phyloP scores from a whole-genome alignment of 2,113 vertebrate species.

The Lipophrys pholis region DNA sequence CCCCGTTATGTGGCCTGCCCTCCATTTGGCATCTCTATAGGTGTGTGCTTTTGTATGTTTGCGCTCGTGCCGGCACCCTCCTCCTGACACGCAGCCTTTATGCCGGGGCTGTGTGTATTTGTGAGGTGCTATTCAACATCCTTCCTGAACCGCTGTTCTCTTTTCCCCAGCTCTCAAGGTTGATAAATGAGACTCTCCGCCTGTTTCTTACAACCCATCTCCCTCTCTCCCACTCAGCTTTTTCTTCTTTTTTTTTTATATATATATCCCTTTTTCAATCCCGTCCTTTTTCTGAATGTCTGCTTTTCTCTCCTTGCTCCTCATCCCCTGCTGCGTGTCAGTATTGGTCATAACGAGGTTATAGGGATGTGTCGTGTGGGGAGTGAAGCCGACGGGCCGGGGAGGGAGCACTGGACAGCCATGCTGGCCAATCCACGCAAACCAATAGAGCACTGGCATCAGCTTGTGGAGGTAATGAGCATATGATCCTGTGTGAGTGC shows the following conservation, averaged over 20 bases:
- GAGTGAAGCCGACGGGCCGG: constrained; percentile 88
- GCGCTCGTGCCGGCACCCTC: constrained; percentile 24
- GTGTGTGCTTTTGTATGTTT: constrained; percentile 62
- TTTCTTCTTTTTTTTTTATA: constrained; percentile 7
- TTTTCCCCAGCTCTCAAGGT: constrained; percentile 48
- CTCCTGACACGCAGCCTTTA: constrained; percentile 38
- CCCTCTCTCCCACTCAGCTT: constrained; percentile 20
- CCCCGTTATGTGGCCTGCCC: constrained; percentile 55
- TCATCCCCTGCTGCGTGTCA: constrained; percentile 55
- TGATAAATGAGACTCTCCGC: constrained; percentile 64
- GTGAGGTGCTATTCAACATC: constrained; percentile 56
- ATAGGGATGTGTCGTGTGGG: constrained; percentile 95
- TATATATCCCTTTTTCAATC: constrained; percentile 1
- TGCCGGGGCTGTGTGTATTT: constrained; percentile 38
- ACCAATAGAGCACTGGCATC: constrained; percentile 95
- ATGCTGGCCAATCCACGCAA: constrained; percentile 95
- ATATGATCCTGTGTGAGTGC: background rate
- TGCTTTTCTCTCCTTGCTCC: constrained; percentile 6
- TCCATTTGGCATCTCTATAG: constrained; percentile 64
- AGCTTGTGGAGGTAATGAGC: constrained; percentile 87
- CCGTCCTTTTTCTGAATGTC: background rate
- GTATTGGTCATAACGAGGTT: constrained; percentile 94
- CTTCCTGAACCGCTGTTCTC: constrained; percentile 35
- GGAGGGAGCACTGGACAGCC: constrained; percentile 93
- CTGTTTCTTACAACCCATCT: constrained; percentile 45